Evolutionary conservation across 2,113 vertebrate species (phyloP).

Genomic region (Triplophysa siluroides): DNA sequence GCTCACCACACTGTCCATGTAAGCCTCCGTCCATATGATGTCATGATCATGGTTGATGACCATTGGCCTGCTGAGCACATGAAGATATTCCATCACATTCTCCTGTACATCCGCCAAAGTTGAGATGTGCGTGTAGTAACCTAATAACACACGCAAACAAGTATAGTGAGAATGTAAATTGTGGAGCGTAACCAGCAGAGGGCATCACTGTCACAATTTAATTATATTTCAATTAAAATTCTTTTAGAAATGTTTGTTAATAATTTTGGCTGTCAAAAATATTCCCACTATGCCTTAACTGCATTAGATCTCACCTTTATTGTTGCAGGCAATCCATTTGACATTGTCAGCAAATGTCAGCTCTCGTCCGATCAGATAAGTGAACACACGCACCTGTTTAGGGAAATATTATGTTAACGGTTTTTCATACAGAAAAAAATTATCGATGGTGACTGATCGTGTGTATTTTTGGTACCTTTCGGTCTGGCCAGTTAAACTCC

Average conservation of each 20-base stretch:
- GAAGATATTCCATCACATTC: constrained; percentile 97
- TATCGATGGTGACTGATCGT: not conserved
- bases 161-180: constrained; percentile 52
- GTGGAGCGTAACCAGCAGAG: constrained; percentile 59
- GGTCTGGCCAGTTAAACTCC: constrained; percentile 92
- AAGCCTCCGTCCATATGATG: constrained; percentile 96
- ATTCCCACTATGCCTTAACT: not conserved
- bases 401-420: not conserved
- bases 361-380: constrained; percentile 93
- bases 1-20: constrained; percentile 93
- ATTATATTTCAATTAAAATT: not conserved
- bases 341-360: constrained; percentile 88
- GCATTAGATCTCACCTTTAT: constrained; percentile 79
- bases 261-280: too few species aligned
- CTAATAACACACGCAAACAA: constrained; percentile 65
- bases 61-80: constrained; percentile 96
- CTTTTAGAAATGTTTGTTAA: not conserved
- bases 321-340: constrained; percentile 96
- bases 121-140: constrained; percentile 95
- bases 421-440: not conserved
- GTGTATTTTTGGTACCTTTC: constrained; percentile 75
- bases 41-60: constrained; percentile 96
- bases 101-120: constrained; percentile 93
- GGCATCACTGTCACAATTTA: constrained; percentile 54
- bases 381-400: constrained; percentile 90